Conservation (phyloP, 2,888 invertebrate genomes). For the Chirona hameri region DNA sequence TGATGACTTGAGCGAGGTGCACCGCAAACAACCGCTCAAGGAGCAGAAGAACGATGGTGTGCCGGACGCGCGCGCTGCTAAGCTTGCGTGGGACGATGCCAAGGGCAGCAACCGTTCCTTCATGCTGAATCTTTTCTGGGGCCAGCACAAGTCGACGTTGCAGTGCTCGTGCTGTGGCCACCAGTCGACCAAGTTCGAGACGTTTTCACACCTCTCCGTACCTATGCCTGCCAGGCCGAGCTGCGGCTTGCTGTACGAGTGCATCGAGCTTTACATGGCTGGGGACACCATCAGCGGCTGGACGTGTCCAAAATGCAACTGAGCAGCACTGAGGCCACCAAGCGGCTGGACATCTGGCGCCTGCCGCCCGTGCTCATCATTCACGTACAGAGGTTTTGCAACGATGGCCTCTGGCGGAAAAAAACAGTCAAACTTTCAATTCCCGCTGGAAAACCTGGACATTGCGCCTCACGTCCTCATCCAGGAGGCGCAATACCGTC, state of each 20-base stretch:
- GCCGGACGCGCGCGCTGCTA: constrained; percentile 45
- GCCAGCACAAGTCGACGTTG: constrained; percentile 77
- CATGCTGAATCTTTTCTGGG: constrained; percentile 75
- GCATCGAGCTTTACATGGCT: constrained; percentile 71
- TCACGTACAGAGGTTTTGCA: constrained; percentile 69
- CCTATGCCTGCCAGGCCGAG: constrained; percentile 61
- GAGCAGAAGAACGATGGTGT: constrained; percentile 44
- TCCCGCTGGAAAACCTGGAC: too few relatives aligned
- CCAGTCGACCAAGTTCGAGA: constrained; percentile 77
- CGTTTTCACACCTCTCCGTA: constrained; percentile 78
- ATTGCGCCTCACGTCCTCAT: too few relatives aligned
- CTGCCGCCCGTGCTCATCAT: constrained; percentile 78
- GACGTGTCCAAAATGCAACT: constrained; percentile 82
- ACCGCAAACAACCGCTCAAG: not conserved
- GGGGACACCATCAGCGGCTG: constrained; percentile 78
- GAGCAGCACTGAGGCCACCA: constrained; percentile 69
- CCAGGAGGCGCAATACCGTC: too few relatives aligned
- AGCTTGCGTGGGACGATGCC: constrained; percentile 69
- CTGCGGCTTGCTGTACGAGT: constrained; percentile 68
- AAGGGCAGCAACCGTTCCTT: constrained; percentile 65
- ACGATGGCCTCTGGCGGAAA: too few relatives aligned
- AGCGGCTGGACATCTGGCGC: constrained; percentile 78
- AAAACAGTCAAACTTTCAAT: too few relatives aligned
- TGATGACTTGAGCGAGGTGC: too few relatives aligned
- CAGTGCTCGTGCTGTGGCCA: constrained; percentile 68